These are phyloP conservation scores for Doryteuthis pealeii DNA, from an alignment of 1,140 invertebrate species.

Conservation along the genomic window DNA sequence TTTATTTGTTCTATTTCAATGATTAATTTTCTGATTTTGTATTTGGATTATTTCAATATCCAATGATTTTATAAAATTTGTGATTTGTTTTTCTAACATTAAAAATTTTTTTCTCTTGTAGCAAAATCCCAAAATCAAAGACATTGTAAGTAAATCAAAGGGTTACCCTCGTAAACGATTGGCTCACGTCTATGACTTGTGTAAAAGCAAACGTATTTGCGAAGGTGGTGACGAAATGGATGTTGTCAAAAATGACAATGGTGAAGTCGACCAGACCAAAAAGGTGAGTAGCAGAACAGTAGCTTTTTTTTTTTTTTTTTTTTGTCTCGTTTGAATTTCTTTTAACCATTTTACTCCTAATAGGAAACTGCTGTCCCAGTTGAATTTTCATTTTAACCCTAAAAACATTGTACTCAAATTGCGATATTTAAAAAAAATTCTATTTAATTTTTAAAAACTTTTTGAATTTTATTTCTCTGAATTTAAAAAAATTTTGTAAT, in stretches of 20 bases:
- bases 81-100: no score
- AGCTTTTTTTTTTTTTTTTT: not conserved
- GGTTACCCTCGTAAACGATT: slow-evolving; percentile 94
- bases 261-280: slow-evolving; percentile 26
- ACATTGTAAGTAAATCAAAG: slow-evolving; percentile 94
- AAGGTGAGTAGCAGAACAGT: slow-evolving; percentile 24
- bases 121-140: slow-evolving; percentile 96
- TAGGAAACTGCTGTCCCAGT: not conserved
- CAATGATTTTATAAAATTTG: no score
- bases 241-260: slow-evolving; percentile 40
- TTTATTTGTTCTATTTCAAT: no score
- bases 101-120: slow-evolving; percentile 50
- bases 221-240: slow-evolving; percentile 99
- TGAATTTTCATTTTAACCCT: not conserved
- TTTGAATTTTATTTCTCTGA: not conserved
- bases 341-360: no score
- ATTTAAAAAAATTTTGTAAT: not conserved
- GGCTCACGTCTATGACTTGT: slow-evolving; percentile 95
- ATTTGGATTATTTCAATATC: no score
- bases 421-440: not conserved
- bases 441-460: not conserved
- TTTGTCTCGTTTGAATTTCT: not conserved
- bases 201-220: slow-evolving; percentile 97
- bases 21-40: no score
- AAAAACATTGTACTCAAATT: no score